Evolutionary conservation across 23 tunicate genomes (phyloP).

Genomic region (Ciona savignyi): DNA sequence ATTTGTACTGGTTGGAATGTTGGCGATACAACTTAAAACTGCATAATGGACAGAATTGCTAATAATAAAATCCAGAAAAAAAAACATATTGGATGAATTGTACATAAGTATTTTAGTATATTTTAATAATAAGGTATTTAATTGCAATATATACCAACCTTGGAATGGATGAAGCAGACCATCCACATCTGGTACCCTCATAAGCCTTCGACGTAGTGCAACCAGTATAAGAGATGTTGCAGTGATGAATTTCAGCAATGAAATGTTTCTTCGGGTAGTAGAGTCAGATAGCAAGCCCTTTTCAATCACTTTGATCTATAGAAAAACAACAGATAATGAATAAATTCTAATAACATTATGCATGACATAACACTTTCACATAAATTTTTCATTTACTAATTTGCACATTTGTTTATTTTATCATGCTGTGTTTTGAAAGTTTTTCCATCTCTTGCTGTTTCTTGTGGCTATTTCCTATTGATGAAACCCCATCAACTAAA

Average conservation of each 20-base stretch:
- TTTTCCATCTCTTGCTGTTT: too few relatives aligned
- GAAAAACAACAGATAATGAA: not conserved
- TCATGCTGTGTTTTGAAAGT: not conserved
- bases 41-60: too few relatives aligned
- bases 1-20: too few relatives aligned
- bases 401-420: not conserved
- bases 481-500: too few relatives aligned
- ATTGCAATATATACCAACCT: constrained; percentile 15
- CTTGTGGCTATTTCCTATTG: too few relatives aligned
- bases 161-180: constrained; percentile 25
- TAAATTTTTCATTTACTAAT: not conserved
- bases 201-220: constrained; percentile 46
- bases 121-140: too few relatives aligned
- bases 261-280: constrained; percentile 24
- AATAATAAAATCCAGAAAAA: too few relatives aligned
- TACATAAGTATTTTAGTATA: too few relatives aligned
- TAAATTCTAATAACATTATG: not conserved
- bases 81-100: too few relatives aligned
- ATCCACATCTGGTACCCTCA: constrained; percentile 58
- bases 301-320: constrained; percentile 47
- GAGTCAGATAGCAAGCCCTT: constrained; percentile 33
- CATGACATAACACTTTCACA: not conserved
- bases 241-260: constrained; percentile 43
- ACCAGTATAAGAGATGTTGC: constrained; percentile 38
- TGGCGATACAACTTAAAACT: too few relatives aligned